A percentile compares a stretch with the other conserved stretches of the same genome.
Evolutionary conservation across 2,888 invertebrate species (phyloP).

Genomic region (Dynastes grantii): DNA sequence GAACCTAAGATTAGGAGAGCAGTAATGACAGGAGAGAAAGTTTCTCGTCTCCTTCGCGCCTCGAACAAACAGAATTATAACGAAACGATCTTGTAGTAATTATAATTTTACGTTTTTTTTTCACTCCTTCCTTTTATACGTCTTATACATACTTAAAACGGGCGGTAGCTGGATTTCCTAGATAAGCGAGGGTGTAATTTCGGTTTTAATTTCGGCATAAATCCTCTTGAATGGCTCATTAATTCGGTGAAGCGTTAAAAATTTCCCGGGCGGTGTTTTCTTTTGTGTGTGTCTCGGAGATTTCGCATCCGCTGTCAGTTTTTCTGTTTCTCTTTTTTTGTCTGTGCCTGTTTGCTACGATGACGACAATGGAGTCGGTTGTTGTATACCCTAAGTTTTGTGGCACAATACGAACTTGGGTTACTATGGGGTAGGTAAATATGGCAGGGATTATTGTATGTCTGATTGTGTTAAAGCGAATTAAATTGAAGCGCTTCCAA

Average conservation of each 20-base stretch:
- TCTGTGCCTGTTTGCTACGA: no score
- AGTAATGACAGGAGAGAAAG: constrained; percentile 27
- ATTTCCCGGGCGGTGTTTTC: constrained; percentile 22
- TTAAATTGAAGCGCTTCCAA: no score
- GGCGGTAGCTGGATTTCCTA: constrained; percentile 22
- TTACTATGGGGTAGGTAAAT: no score
- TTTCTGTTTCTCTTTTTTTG: constrained; percentile 18
- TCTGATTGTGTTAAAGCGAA: no score
- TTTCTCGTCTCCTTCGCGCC: constrained; percentile 20
- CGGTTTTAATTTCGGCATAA: constrained; percentile 34
- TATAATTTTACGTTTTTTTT: constrained; percentile 38
- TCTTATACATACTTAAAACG: constrained; percentile 2
- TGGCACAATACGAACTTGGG: no score
- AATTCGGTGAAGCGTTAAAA: constrained; percentile 38
- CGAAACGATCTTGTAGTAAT: constrained; percentile 45
- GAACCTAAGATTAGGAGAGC: constrained; percentile 22
- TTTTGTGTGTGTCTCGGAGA: constrained; percentile 16
- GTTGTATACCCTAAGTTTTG: no score
- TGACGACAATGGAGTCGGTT: no score
- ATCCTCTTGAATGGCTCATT: constrained; percentile 39
- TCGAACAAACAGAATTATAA: constrained; percentile 41
- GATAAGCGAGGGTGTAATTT: constrained; percentile 41
- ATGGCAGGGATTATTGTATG: no score
- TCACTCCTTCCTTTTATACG: constrained; percentile 12
- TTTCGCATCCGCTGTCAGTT: constrained; percentile 21